Conservation (phyloP, 2,113 vertebrate genomes). For the Heterochromis multidens region DNA sequence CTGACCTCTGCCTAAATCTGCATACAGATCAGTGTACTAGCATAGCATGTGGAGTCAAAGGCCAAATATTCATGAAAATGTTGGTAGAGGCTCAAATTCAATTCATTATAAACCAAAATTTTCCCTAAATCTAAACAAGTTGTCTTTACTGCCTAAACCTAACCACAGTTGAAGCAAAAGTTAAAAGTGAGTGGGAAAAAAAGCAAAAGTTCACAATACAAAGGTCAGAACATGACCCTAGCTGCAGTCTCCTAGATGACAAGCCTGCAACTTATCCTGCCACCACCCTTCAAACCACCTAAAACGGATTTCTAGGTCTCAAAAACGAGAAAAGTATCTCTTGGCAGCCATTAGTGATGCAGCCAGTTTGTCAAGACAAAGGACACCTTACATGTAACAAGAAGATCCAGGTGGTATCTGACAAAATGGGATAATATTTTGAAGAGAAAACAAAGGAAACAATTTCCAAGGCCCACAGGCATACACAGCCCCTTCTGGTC, state of each 20-base stretch:
- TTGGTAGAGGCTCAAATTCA: too few relatives aligned
- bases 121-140: background rate
- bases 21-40: background rate
- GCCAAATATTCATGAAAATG: too few relatives aligned
- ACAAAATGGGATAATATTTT: background rate
- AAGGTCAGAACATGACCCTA: background rate
- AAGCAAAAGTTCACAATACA: background rate
- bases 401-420: background rate
- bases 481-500: background rate
- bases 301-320: background rate
- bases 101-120: too few relatives aligned
- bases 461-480: background rate
- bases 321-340: background rate
- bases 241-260: background rate
- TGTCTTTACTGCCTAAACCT: background rate
- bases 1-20: background rate
- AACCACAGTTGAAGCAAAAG: background rate
- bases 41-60: background rate
- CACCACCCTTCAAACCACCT: too few relatives aligned
- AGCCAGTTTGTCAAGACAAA: background rate
- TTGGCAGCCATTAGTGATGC: background rate
- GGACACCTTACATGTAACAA: background rate
- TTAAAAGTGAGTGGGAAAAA: fast-evolving
- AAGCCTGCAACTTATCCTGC: background rate
- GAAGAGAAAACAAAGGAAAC: background rate